Base-by-base conservation (phyloP, 2,113 vertebrate genomes). In the Nothoprocta perdicaria region DNA sequence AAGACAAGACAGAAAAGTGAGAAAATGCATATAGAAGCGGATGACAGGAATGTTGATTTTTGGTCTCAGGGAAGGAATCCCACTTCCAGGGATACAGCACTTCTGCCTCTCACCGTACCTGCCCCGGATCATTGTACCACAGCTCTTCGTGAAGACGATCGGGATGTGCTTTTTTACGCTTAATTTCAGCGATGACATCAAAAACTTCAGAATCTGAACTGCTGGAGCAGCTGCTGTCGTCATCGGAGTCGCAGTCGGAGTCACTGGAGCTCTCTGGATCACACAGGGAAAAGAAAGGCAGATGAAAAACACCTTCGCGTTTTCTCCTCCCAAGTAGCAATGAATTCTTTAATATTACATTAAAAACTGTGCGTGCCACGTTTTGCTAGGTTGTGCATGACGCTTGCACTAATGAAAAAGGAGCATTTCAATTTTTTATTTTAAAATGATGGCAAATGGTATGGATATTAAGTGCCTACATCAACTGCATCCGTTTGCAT, bases 121-220 rank as follows among this genome's bases (percentile, higher is more conserved):
- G 99, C 72, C 99, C 99, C 0, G 98, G 98, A 96, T 99, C 99
- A 40, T 99, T 99, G 97, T 99, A 99, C 99, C 99, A 99, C 38
- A 99, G 97, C 86, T 99, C 99, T 62, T 99, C 99, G 0, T 99
- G 99, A 40, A 99, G 98, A 14, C 99, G 98, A 96, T 99, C 99
- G 0, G 99, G 99, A 29, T 99, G 99, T 53, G 99, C 99, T 93
- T 99, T 99, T 92, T 99, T 99, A 73, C 99, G 98, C 93, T 99
- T 99, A 93, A 99, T 99, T 97, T 99, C 99, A 7, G 98, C 99
- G 22, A 99, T 99, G 91, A 99, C 99, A 5, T 99, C 99, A 43
- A 99, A 99, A 22, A 99, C 98, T 46, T 99, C 99, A 0, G 99
- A 99, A 96, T 99, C 99, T 0, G 99, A 99, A 97, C 98, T 98